Base-by-base conservation (phyloP, 2,888 invertebrate genomes). In the Tetramorium bicarinatum region DNA sequence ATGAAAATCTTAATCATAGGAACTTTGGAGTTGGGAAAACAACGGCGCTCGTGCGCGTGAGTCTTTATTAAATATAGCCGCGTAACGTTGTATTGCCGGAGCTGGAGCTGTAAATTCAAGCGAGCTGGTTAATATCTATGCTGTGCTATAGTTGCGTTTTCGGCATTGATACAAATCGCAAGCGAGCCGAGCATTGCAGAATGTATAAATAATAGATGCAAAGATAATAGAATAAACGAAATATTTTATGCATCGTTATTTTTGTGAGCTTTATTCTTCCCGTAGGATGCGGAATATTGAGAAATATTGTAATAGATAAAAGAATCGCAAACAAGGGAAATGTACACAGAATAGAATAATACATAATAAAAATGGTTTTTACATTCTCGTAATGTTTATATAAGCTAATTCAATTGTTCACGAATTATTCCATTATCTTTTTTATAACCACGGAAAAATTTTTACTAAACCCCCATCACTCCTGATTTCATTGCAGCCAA, bases 1-100 rank as follows among this genome's bases (percentile, higher is more conserved):
- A 83, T 83, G 83, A 83, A 83, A 83, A 83, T 83, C 80, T 83
- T 83, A 83, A 83, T 83, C 80, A 83, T 61, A 64, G 75, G 52
- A 80, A 80, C 79, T 80, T 72, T 49, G 38, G 25, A 80, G 72
- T 72, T 49, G 59, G 25, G 59, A 72, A 59, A 47, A 72, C 38
- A 72, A 72, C 59, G 49, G 47, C 72, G 79, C 21, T 80, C 59
- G 9, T 59, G 59, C 56, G 79, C 47, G 72, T 72, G 25, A 49
- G 72, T 79, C 79, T 80, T 80, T 72, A 80, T 80, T 72, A 80
- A 59, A 72, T 59, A 80, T 38, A 72, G 59, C 47, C 56, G 18
- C 72, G 79, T 61, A 59, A 72, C 79, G 59, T 34, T 66, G 75
- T 69, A 67, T 77, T 54, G 77, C 54, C 18, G 44, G 44, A 41